phyloP scores from a whole-genome alignment of 2,888 invertebrate species.

The Metopia argyrocephala region DNA sequence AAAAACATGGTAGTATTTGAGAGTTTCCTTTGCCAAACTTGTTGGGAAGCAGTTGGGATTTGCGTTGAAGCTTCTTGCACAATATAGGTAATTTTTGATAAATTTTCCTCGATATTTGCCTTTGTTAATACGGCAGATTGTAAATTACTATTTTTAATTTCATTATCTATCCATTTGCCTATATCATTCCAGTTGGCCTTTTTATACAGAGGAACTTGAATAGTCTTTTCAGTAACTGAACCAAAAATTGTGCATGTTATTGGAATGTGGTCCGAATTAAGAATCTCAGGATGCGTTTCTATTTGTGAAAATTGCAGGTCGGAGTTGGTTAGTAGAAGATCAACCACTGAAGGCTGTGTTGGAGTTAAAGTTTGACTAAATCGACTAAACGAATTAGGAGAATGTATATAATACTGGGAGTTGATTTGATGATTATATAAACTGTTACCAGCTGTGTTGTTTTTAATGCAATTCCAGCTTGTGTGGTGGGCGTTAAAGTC shows the following conservation, averaged over 20 bases:
- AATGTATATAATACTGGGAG: not conserved
- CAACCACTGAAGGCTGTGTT: not conserved
- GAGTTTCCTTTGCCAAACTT: not conserved
- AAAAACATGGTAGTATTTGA: not conserved
- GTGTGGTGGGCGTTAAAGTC: constrained; percentile 22
- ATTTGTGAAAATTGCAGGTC: not conserved
- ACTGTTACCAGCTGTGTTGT: constrained; percentile 8
- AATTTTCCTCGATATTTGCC: not conserved
- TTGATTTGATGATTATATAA: constrained; percentile 2
- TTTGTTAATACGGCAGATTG: not conserved
- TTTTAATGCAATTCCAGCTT: constrained; percentile 15
- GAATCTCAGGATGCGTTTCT: not conserved
- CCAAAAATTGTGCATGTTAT: not conserved
- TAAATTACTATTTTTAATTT: not conserved
- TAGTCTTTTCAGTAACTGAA: not conserved
- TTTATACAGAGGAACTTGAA: not conserved
- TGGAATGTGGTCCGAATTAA: constrained; percentile 7
- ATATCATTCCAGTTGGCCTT: constrained; percentile 2
- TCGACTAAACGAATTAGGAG: not conserved
- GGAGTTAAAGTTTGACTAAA: not conserved
- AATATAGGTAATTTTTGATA: not conserved
- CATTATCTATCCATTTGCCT: not conserved
- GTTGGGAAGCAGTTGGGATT: not conserved
- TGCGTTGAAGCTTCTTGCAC: not conserved
- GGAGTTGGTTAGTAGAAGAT: constrained; percentile 19